phyloP scores from a whole-genome alignment of 2,888 invertebrate genomes.

The Ptychoptera contaminata region DNA sequence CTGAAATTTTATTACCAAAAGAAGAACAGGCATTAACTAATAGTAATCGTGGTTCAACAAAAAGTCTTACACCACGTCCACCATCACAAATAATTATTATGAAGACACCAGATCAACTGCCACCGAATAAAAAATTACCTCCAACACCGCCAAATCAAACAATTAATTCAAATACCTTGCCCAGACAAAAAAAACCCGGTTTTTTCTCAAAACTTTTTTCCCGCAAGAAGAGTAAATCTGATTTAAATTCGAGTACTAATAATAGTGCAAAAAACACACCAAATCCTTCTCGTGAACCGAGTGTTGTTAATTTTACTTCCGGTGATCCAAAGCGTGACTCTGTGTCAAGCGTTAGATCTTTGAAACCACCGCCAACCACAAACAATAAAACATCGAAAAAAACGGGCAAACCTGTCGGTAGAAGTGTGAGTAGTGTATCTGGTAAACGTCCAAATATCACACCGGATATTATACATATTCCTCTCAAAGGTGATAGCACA shows the following conservation, averaged over 20 bases:
- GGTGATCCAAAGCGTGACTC: slow-evolving; percentile 24
- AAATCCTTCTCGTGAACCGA: slow-evolving; percentile 22
- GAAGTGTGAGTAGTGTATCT: slow-evolving; percentile 45
- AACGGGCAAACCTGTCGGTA: slow-evolving; percentile 34
- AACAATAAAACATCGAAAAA: slow-evolving; percentile 16
- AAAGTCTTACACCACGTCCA: slow-evolving; percentile 15
- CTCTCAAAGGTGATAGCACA: slow-evolving; percentile 40
- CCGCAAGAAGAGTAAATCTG: slow-evolving; percentile 37
- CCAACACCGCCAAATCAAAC: slow-evolving; percentile 27
- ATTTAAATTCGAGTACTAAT: slow-evolving; percentile 17
- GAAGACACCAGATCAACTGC: slow-evolving; percentile 27
- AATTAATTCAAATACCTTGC: slow-evolving; percentile 26
- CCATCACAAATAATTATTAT: slow-evolving; percentile 23
- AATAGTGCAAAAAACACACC: slow-evolving; percentile 11
- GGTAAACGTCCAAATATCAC: slow-evolving; percentile 40
- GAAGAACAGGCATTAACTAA: no score
- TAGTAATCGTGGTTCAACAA: slow-evolving; percentile 7
- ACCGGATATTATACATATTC: slow-evolving; percentile 48
- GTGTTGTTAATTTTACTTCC: slow-evolving; percentile 20
- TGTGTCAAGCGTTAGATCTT: slow-evolving; percentile 15
- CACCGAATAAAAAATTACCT: slow-evolving; percentile 39
- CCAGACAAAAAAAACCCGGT: slow-evolving; percentile 42
- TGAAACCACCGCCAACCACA: slow-evolving; percentile 20
- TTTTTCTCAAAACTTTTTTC: slow-evolving; percentile 49
- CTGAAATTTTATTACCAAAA: background rate